A percentile compares a stretch with the other conserved stretches of the same genome.
Conservation (phyloP, 2,888 invertebrate species). For the Diabrotica balteata region DNA sequence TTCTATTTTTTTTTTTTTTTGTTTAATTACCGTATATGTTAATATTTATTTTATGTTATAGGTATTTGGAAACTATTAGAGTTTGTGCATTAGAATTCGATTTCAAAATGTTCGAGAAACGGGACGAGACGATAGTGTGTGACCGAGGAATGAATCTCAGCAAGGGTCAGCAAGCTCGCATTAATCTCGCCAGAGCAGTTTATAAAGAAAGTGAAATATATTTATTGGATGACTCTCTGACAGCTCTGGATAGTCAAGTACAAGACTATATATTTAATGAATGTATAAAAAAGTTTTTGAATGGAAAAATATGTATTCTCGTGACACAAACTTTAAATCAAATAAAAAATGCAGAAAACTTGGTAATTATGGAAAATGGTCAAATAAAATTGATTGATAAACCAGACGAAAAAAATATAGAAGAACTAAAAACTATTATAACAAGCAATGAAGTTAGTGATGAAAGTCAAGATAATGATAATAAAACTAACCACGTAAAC, state of each 20-base stretch:
- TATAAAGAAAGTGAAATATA: conserved; percentile 53
- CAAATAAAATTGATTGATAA: conserved; percentile 26
- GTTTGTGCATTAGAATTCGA: conserved; percentile 65
- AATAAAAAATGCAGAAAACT: conserved; percentile 44
- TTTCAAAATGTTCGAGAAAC: conserved; percentile 55
- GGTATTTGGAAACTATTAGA: conserved; percentile 53
- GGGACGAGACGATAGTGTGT: conserved; percentile 65
- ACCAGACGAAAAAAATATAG: conserved; percentile 18
- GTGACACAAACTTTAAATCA: conserved; percentile 50
- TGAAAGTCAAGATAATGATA: conserved; percentile 4
- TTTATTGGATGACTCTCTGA: conserved; percentile 50
- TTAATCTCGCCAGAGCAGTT: conserved; percentile 51
- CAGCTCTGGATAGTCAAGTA: conserved; percentile 49
- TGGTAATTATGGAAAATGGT: conserved; percentile 41
- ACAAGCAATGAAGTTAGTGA: no score
- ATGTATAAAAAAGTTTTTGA: conserved; percentile 48
- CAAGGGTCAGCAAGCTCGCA: conserved; percentile 63
- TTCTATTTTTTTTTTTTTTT: no score
- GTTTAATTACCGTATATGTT: no score
- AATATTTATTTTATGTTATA: conserved; percentile 1
- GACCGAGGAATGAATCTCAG: conserved; percentile 70
- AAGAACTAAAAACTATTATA: neutral
- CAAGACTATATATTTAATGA: conserved; percentile 47
- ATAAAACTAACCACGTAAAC: no score
- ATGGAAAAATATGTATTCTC: conserved; percentile 49